phyloP scores from a whole-genome alignment of 2,113 vertebrate species.

The Rhizomys pruinosus region DNA sequence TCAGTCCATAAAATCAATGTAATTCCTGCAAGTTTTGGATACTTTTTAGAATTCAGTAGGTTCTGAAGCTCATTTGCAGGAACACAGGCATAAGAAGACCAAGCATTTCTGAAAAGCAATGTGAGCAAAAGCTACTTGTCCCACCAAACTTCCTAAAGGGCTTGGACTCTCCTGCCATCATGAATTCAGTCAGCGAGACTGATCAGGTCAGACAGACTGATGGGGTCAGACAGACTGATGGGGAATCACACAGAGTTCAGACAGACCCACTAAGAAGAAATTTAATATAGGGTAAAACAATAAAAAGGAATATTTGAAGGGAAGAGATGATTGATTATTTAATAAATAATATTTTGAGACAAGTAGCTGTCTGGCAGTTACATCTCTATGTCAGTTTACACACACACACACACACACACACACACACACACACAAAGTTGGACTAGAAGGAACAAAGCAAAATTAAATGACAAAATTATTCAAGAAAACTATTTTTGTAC shows the following conservation, averaged over 20 bases:
- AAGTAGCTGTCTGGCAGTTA: neutral
- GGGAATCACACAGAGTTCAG: no score
- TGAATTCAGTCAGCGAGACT: neutral
- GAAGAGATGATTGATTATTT: conserved; percentile 16
- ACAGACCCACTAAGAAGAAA: no score
- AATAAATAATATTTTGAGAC: conserved; percentile 6
- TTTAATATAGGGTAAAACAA: no score
- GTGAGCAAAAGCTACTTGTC: neutral
- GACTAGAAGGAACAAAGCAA: neutral
- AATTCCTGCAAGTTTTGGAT: neutral
- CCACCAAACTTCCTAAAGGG: neutral
- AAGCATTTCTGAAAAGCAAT: neutral
- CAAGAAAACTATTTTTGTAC: conserved; percentile 10
- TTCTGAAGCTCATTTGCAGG: neutral
- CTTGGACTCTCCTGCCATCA: no score
- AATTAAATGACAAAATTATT: conserved; percentile 28
- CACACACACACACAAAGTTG: no score
- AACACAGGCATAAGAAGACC: neutral
- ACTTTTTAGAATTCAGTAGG: neutral
- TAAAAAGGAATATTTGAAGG: neutral
- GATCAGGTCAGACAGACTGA: neutral
- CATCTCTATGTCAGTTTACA: conserved; percentile 38
- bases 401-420: no score
- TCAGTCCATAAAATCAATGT: neutral
- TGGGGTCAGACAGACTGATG: no score